Evolutionary conservation across 2,888 invertebrate genomes (phyloP), one percentile per base, ranked within the genome.

Genomic region (Dorcus hopei): DNA sequence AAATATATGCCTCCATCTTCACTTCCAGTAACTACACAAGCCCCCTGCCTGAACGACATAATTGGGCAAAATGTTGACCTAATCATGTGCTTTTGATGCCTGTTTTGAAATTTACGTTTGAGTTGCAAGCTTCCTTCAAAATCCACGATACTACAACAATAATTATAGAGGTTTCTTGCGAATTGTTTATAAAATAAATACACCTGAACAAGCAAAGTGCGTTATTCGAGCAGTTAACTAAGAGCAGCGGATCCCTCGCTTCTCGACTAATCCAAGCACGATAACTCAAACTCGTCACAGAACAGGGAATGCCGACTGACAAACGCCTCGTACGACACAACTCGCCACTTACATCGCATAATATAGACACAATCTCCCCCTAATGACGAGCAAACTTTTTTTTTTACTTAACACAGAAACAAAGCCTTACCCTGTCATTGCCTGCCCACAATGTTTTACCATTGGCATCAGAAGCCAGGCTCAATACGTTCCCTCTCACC

Each of bases 21-120:
- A 76, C 89, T 86, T 61, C 90, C 91, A 57, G 87, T 85, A 49
- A 91, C 91, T 83, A 41, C 87, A 81, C 90, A 91, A 58, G 90
- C 88, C 62, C 91, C 91, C 78, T 89, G 87, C 52, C 90, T 81
- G 79, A 90, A 90, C 64, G 90, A 91, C 89, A 91, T 91, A 64
- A 88, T 85, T 4, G 94, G 93, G 72, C 93, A 94, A 81, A 94
- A 94, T 3, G 90, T 87, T 38, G 92, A 90, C 65, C 84, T 81
- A 19, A 92, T 84, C 62, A 83, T 68, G 70, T 82, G 80, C 47
- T 75, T 78, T 52, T 80, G 79, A 75, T 91, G 90, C 50, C 80
- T 74, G 63, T 88, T 84, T 50, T 82, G 82, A 77, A 89, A 89
- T 47, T 85, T 85, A 69, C 86, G 82, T 77, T 85, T 86, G 50